Conservation (phyloP, 2,888 invertebrate genomes). For the Amblyjoppa fuscipennis region DNA sequence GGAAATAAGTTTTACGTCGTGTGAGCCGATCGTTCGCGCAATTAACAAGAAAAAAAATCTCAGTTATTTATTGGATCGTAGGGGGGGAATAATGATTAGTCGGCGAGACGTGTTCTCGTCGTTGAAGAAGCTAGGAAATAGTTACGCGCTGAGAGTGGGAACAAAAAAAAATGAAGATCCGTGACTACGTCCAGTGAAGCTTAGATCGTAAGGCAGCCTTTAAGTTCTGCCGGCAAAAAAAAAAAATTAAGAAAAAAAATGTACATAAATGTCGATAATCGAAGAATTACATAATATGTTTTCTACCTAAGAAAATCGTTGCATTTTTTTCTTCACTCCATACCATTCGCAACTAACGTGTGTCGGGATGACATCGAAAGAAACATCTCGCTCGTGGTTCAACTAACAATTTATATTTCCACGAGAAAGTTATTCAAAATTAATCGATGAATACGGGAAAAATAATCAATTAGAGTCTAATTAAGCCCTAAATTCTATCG, state of each 20-base stretch:
- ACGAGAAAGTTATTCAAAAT: background rate
- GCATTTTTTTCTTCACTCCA: background rate
- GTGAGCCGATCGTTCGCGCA: background rate
- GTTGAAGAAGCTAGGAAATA: background rate
- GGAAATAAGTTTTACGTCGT: background rate
- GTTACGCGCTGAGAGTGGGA: background rate
- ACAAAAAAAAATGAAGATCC: conserved; percentile 35
- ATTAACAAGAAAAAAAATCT: background rate
- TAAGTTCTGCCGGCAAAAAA: conserved; percentile 52
- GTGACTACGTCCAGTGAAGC: conserved; percentile 56
- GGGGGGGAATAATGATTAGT: background rate
- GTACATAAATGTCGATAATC: conserved; percentile 67
- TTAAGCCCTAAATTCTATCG: conserved; percentile 32
- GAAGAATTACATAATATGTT: conserved; percentile 66
- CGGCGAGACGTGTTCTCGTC: background rate
- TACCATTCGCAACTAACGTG: too few relatives aligned
- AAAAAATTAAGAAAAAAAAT: conserved; percentile 50
- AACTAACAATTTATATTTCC: conserved; percentile 28
- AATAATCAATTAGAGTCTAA: conserved; percentile 33
- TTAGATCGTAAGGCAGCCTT: conserved; percentile 57
- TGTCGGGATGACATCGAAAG: background rate
- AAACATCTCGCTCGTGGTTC: conserved; percentile 4
- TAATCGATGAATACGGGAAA: conserved; percentile 6
- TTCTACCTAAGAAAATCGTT: conserved; percentile 60
- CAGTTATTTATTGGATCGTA: conserved; percentile 3